A percentile compares a stretch with the other conserved stretches of the same genome.
These are phyloP conservation scores for Drosophila ironensis DNA, from an alignment of 1,140 invertebrate species.

Conservation along the genomic window DNA sequence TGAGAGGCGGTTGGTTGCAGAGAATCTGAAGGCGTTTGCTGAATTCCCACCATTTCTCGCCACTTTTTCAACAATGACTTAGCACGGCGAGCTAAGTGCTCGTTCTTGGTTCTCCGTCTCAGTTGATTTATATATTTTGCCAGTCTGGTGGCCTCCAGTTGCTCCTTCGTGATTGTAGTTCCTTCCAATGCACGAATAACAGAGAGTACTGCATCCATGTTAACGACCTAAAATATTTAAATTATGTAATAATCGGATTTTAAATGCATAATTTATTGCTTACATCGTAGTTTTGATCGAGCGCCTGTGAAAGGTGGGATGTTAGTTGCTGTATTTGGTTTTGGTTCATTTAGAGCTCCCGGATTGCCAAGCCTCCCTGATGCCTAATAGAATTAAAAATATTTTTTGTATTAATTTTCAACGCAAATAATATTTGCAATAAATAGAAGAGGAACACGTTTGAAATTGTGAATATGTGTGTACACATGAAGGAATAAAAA, in stretches of 20 bases:
- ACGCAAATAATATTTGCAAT: too few relatives aligned
- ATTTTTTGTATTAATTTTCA: too few relatives aligned
- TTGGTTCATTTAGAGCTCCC: constrained; percentile 76
- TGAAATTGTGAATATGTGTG: too few relatives aligned
- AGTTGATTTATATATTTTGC: constrained; percentile 97
- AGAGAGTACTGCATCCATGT: constrained; percentile 95
- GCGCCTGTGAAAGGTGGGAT: constrained; percentile 86
- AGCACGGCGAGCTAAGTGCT: constrained; percentile 91
- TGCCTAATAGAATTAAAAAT: too few relatives aligned
- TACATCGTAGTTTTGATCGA: constrained; percentile 88
- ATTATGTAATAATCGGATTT: neutral
- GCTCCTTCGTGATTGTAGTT: constrained; percentile 96
- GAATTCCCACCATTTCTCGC: constrained; percentile 87
- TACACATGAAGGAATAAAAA: too few relatives aligned
- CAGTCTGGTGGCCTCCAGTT: constrained; percentile 95
- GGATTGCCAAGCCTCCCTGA: constrained; percentile 21
- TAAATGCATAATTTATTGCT: constrained; percentile 69
- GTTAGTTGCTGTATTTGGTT: constrained; percentile 84
- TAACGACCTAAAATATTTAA: constrained; percentile 89
- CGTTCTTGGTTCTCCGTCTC: constrained; percentile 89
- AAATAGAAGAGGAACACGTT: too few relatives aligned
- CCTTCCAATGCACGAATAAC: constrained; percentile 95
- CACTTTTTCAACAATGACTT: constrained; percentile 95
- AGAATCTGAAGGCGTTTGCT: constrained; percentile 58
- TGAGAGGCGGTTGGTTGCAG: neutral